Evolutionary conservation across 2,113 vertebrate species (phyloP), one percentile per base, ranked within the genome.

Genomic region (Chaenocephalus aceratus): DNA sequence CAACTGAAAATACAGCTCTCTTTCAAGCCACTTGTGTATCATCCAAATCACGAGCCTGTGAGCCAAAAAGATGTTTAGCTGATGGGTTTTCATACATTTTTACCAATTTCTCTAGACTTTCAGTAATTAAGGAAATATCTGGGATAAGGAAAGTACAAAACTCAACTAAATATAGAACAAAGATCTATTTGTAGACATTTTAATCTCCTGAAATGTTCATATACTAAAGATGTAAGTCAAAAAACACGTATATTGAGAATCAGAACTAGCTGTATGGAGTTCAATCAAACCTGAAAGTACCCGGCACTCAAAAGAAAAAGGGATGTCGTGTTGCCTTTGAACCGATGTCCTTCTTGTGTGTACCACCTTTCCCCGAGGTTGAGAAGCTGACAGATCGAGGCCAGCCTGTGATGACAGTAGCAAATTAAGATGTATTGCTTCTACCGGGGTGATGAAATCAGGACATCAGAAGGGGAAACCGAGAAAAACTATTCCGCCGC

Each of bases 371-470:
- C 84, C 83, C 78, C 0, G 75, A 89, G 87, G 84, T 87, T 87
- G 84, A 85, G 77, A 75, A 88, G 83, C 86, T 91, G 93, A 91
- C 90, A 92, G 90, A 93, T 92, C 84, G 61, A 88, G 89, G 86
- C 87, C 88, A 92, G 88, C 53, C 75, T 57, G 76, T 77, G 84
- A 90, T 91, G 89, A 90, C 90, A 89, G 83, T 41, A 21, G 86
- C 80, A 93, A 92, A 93, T 90, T 89, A 92, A 93, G 91, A 93
- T 81, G 67, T 86, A 90, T 88, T 84, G 89, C 90, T 91, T 91
- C 88, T 87, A 72, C 78, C 34, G 0, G 57, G 79, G 73, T 90
- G 89, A 93, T 91, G 89, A 91, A 94, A 93, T 89, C 78, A 84
- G 92, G 87, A 85, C 87, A 87, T 91, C 82, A 79, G 51, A 84